Evolutionary conservation across 1,140 invertebrate species (phyloP).

Genomic region (Brachionus calyciflorus): DNA sequence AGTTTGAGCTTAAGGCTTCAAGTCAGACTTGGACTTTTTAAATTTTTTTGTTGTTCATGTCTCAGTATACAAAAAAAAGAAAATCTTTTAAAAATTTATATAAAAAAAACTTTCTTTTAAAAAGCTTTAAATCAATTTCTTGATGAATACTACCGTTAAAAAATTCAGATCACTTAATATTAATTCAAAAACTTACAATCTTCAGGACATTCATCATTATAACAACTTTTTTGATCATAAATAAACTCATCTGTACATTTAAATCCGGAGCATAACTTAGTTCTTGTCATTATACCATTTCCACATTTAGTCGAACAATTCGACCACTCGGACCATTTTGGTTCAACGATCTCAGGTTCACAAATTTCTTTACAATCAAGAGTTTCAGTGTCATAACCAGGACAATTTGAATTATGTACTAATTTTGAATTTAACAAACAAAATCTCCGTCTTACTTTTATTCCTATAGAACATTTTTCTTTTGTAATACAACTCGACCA

Average conservation of each 20-base stretch:
- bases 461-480: conserved; percentile 12
- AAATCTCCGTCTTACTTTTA: conserved; percentile 3
- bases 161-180: too few relatives aligned
- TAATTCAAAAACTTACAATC: conserved; percentile 7
- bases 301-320: conserved; percentile 19
- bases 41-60: too few relatives aligned
- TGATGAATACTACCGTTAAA: too few relatives aligned
- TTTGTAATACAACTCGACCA: conserved; percentile 27
- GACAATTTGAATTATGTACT: not conserved
- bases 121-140: too few relatives aligned
- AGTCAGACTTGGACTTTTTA: too few relatives aligned
- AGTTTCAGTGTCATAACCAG: not conserved
- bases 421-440: conserved; percentile 13
- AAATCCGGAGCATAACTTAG: not conserved
- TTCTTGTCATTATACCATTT: conserved; percentile 7
- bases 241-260: conserved; percentile 11
- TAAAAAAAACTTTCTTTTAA: too few relatives aligned
- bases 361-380: conserved; percentile 8
- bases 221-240: conserved; percentile 24
- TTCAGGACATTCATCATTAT: not conserved
- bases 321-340: conserved; percentile 7
- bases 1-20: too few relatives aligned
- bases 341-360: not conserved
- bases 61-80: too few relatives aligned
- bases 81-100: too few relatives aligned